Base-by-base conservation (phyloP, 1,140 invertebrate genomes). In the Mamestra configurata region DNA sequence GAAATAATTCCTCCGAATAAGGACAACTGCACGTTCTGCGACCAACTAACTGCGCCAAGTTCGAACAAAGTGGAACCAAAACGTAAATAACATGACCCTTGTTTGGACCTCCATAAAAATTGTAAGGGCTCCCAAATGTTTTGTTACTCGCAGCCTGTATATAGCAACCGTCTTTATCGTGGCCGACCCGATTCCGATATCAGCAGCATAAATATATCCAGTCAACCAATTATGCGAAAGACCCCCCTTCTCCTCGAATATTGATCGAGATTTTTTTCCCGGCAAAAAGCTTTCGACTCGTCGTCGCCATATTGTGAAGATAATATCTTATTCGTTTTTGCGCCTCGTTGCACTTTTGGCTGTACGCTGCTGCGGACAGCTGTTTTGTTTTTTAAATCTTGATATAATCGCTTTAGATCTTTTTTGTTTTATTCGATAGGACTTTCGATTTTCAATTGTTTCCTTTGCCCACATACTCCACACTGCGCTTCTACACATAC, bases 221-320 rank as follows among this genome's bases (percentile, higher is more conserved):
- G 73, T 83, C 86, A 83, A 91, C 92, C 92, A 93, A 93, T 93
- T 93, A 92, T 89, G 91, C 79, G 86, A 86, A 86, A 82, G 86
- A 84, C 84, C 85, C 84, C 61, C 84, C 89, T 87, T 84, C 85
- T 81, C 89, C 86, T 89, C 86, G 85, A 92, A 93, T 92, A 92
- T 93, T 92, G 92, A 93, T 92, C 90, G 86, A 84, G 87, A 92
- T 92, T 93, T 92, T 90, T 82, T 93, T 91, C 87, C 80, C 83
- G 79, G 81, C 82, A 89, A 91, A 91, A 92, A 90, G 84, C 86
- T 79, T 82, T 86, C 85, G 84, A 79, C 80, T 86, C 79, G 80
- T 80, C 80, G 82, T 86, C 88, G 89, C 92, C 89, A 92, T 89
- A 91, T 90, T 91, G 87, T 68, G 49, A 51, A 90, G 90, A 92